A percentile compares a stretch with the other conserved stretches of the same genome.
phyloP scores from a whole-genome alignment of 2,888 invertebrate genomes.

The Ernsta delagoae region DNA sequence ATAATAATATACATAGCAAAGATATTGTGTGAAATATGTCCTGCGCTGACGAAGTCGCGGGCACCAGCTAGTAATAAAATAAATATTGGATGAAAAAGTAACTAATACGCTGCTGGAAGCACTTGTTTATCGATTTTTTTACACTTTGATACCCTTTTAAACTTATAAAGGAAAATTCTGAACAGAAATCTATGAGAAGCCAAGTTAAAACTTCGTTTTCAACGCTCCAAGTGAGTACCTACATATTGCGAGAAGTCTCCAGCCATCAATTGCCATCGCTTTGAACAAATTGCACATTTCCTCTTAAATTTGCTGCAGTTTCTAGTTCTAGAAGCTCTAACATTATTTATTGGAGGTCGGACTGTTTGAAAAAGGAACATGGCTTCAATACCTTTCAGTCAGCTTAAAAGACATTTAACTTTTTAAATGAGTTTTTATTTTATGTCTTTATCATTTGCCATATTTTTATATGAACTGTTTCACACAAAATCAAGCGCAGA shows the following conservation, averaged over 20 bases:
- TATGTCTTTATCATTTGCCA: no score
- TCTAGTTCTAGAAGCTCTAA: conserved; percentile 8
- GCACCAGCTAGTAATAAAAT: no score
- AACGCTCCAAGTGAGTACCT: conserved; percentile 3
- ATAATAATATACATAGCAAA: background rate
- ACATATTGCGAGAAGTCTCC: conserved; percentile 2
- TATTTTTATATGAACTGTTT: no score
- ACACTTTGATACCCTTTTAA: background rate
- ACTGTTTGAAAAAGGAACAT: background rate
- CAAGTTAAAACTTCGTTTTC: background rate
- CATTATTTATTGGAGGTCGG: conserved; percentile 4
- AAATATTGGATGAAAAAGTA: no score
- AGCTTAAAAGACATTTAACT: no score
- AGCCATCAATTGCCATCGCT: conserved; percentile 22
- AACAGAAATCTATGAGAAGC: background rate
- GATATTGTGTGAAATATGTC: no score
- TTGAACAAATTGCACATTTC: conserved; percentile 12
- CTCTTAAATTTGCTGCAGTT: conserved; percentile 12
- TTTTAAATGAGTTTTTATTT: no score
- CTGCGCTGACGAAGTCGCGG: no score
- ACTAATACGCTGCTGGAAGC: no score
- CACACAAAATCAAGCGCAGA: no score
- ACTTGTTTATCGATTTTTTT: no score
- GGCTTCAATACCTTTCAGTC: background rate
- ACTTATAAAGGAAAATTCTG: background rate